Evolutionary conservation across 1,140 invertebrate genomes (phyloP), one percentile per base, ranked within the genome.

Genomic region (Drosophila subobscura): DNA sequence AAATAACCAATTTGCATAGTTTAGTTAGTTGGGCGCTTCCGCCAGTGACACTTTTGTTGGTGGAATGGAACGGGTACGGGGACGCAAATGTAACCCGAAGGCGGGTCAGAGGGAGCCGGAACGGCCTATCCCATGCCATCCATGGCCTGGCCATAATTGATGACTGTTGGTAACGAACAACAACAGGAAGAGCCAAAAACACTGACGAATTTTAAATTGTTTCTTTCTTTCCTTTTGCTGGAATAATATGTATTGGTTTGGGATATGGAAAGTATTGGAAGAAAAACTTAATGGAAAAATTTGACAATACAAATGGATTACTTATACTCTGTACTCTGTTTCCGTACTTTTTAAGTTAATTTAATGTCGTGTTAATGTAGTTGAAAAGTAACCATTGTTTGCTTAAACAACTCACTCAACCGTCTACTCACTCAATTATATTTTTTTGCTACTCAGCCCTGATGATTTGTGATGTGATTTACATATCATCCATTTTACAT

Each of bases 1-100:
- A 86, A 86, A 86, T 86, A 86, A 83, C 83, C 83, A 86, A 86
- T 86, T 86, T 86, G 81, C 81, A 86, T 86, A 86, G 81, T 88
- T 86, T 86, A 86, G 81, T 88, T 86, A 86, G 81, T 86, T 86
- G 81, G 83, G 78, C 78, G 74, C 83, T 81, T 86, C 81, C 81
- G 81, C 61, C 74, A 61, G 81, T 64, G 78, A 74, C 81, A 86
- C 77, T 86, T 77, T 74, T 67, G 53, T 47, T 54, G 68, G 49
- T 50, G 44, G 27, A 3, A 8, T 25, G 29, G 27, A 23, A 14
- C 25, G 59, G 16, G 14, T 5, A 23, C 6, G 12, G 33, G 37
- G 23, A 16, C 27, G 20, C 5, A 5, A 27, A 27, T 27, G 63
- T 68, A 68, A 68, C 65, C 50, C 57, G 51, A 14, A 47, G 52